phyloP scores from a whole-genome alignment of 2,797 vertebrate genomes.

The Typhlichthys eigenmanni region DNA sequence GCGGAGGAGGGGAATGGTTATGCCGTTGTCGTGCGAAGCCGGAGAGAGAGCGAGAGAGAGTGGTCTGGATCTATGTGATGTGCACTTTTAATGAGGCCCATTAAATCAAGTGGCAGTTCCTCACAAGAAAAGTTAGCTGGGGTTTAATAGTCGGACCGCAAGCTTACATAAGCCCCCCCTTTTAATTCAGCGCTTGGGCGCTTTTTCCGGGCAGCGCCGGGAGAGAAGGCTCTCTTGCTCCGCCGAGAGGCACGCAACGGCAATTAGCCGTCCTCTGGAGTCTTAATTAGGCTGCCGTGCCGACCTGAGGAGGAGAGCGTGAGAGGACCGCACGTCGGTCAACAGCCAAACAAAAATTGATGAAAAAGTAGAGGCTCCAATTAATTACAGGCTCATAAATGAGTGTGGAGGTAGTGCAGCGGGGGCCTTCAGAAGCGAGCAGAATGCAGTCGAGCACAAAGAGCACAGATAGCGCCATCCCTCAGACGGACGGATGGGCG shows the following conservation, averaged over 20 bases:
- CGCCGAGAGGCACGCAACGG: slow-evolving; percentile 77
- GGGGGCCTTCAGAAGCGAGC: slow-evolving; percentile 46
- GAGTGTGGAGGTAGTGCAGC: slow-evolving; percentile 56
- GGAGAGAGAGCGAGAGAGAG: slow-evolving; percentile 45
- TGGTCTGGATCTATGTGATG: slow-evolving; percentile 72
- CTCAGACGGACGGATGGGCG: too few relatives aligned
- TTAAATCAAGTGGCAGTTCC: slow-evolving; percentile 82
- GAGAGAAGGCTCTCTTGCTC: slow-evolving; percentile 75
- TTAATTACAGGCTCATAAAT: slow-evolving; percentile 77
- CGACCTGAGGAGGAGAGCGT: slow-evolving; percentile 74
- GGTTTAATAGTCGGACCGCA: slow-evolving; percentile 80
- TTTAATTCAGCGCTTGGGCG: slow-evolving; percentile 70
- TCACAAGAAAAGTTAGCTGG: slow-evolving; percentile 76
- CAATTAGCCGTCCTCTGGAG: slow-evolving; percentile 83
- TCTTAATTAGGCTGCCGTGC: slow-evolving; percentile 81
- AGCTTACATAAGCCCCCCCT: slow-evolving; percentile 75
- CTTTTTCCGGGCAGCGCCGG: slow-evolving; percentile 73
- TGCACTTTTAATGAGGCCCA: slow-evolving; percentile 82
- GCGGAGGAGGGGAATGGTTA: slow-evolving; percentile 51
- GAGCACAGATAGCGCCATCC: slow-evolving; percentile 20
- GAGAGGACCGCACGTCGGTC: slow-evolving; percentile 78
- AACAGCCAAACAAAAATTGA: slow-evolving; percentile 83
- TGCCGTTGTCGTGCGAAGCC: slow-evolving; percentile 66
- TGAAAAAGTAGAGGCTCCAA: slow-evolving; percentile 70
- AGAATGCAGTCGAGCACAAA: slow-evolving; percentile 44